Evolutionary conservation across 2,888 invertebrate species (phyloP), one percentile per base, ranked within the genome.

Genomic region (Antheraea assamensis): DNA sequence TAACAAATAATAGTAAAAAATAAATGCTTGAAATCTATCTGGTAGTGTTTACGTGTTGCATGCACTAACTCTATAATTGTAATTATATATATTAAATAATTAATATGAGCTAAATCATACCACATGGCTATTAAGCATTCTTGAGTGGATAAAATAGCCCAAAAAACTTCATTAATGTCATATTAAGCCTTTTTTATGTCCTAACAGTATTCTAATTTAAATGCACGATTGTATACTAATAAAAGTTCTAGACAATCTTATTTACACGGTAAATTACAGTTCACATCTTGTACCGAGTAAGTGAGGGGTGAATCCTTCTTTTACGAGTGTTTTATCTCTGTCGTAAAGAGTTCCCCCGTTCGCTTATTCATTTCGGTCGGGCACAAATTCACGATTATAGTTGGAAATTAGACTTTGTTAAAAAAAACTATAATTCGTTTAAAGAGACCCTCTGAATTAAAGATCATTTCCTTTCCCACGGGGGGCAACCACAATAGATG

Each of bases 261-360:
- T 61, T 30, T 71, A 73, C 73, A 73, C 47, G 71, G 68, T 71
- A 73, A 73, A 71, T 73, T 71, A 71, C 71, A 73, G 71, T 52
- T 55, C 71, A 73, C 73, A 73, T 75, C 71, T 75, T 75, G 74
- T 75, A 73, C 71, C 58, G 73, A 35, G 71, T 64, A 71, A 71
- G 31, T 52, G 71, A 31, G 66, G 73, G 73, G 55, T 71, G 73
- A 74, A 75, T 76, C 72, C 72, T 55, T 61, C 74, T 76, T 76
- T 75, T 73, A 77, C 75, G 75, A 70, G 71, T 72, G 75, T 80
- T 83, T 83, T 81, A 82, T 79, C 76, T 10, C 0, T 21, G 55
- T 82, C 82, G 75, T 83, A 83, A 83, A 83, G 79, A 76, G 27
- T 72, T 73, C 66, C 75, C 61, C 74, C 71, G 66, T 73, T 75